Evolutionary conservation across 2,113 vertebrate species (phyloP), one percentile per base, ranked within the genome.

Genomic region (Stomatorhinus ivindoensis): DNA sequence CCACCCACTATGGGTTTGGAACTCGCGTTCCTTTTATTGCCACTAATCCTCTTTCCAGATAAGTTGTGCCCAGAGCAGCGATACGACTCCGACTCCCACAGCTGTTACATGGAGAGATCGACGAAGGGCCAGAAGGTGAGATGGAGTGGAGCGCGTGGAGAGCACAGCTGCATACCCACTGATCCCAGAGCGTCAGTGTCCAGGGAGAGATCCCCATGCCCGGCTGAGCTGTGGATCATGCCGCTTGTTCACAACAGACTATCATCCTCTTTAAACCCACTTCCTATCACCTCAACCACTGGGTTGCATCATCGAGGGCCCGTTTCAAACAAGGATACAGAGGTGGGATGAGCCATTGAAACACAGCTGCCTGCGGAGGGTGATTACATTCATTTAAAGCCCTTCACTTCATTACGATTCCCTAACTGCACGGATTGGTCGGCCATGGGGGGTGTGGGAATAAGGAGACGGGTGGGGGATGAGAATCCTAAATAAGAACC

Each of bases 371-470:
- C 85, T 87, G 85, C 85, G 31, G 85, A 53, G 48, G 31, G 48
- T 53, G 85, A 87, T 87, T 87, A 87, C 85, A 87, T 87, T 87
- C 85, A 87, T 87, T 87, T 55, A 87, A 55, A 87, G 50, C 53
- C 55, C 31, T 87, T 65, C 21, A 44, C 87, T 65, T 87, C 87
- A 87, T 65, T 65, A 24, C 39, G 15, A 87, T 65, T 87, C 87
- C 15, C 87, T 15, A 31, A 58, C 53, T 87, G 53, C 17, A 46
- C 44, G 85, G 50, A 87, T 39, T 53, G 85, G n/a, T 53, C 50
- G 9, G 47, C 42, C 24, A 27, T 87, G 87, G 87, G 87, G 35
- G 35, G 51, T 44, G 51, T 9, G 35, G 42, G 61, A 27, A 48
- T n/a, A 39, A 3, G 58, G 87, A 61, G 9, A 31, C 9, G 87